A percentile compares a stretch with the other conserved stretches of the same genome.
Evolutionary conservation across 2,113 vertebrate species (phyloP).

Genomic region (Geothlypis trichas): DNA sequence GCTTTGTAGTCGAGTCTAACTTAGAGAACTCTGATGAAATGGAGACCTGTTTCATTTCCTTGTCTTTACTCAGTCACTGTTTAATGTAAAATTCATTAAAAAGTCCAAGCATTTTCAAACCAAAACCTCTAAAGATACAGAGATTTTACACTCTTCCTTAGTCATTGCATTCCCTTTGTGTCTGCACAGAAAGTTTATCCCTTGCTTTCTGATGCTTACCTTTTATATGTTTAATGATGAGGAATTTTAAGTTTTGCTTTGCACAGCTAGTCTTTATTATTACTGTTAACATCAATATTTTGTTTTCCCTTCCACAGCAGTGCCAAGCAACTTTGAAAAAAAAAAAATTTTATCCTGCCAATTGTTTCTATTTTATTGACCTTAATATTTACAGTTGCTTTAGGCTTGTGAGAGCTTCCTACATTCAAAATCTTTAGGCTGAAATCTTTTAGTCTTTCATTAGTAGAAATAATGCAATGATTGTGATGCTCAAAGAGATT

Average conservation of each 20-base stretch:
- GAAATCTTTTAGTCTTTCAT: background rate
- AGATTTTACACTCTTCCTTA: background rate
- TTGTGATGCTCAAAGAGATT: background rate
- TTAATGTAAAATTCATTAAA: conserved; percentile 49
- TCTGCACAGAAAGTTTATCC: background rate
- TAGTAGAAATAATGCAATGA: background rate
- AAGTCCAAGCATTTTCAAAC: conserved; percentile 14
- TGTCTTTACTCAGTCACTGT: conserved; percentile 40
- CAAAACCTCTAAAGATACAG: background rate
- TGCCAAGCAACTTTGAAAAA: background rate
- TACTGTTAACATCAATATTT: background rate
- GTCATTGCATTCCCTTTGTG: background rate
- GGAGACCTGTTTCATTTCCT: conserved; percentile 62
- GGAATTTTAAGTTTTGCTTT: background rate
- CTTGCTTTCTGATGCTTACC: background rate
- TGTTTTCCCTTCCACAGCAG: background rate
- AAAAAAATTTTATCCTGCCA: background rate
- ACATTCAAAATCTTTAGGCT: background rate
- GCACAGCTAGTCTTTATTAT: background rate
- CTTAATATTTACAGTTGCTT: background rate
- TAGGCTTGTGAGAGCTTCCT: background rate
- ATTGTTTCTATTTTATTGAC: background rate
- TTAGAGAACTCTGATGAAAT: conserved; percentile 1
- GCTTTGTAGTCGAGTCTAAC: conserved; percentile 45
- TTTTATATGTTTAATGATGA: background rate